phyloP scores from a whole-genome alignment of 2,888 invertebrate species.

The Monochamus alternatus region DNA sequence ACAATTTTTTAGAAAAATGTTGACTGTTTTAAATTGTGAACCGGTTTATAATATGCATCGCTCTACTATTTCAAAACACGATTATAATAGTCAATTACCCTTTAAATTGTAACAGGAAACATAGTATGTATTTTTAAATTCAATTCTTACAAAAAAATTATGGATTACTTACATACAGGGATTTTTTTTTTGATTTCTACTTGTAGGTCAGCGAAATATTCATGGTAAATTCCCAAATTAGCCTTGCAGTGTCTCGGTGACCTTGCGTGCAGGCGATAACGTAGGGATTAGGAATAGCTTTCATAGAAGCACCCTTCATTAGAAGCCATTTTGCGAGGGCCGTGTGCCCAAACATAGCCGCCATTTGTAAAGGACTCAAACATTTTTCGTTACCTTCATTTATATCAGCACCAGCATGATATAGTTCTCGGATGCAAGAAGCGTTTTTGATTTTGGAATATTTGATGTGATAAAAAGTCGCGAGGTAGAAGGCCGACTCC shows the following conservation, averaged over 20 bases:
- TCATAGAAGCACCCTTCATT: constrained; percentile 57
- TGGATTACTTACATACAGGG: too few species aligned
- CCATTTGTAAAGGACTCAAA: constrained; percentile 63
- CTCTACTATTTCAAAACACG: too few species aligned
- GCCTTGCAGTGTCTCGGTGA: constrained; percentile 51
- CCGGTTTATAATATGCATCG: too few species aligned
- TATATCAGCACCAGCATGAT: constrained; percentile 64
- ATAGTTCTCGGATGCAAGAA: constrained; percentile 62
- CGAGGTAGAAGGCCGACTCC: constrained; percentile 64
- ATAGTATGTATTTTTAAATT: too few species aligned
- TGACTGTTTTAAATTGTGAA: too few species aligned
- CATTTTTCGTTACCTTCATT: constrained; percentile 61
- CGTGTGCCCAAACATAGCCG: constrained; percentile 64
- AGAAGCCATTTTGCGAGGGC: constrained; percentile 62
- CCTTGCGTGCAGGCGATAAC: constrained; percentile 57
- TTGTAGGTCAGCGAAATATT: constrained; percentile 36
- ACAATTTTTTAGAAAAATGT: too few species aligned
- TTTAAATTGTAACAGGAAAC: too few species aligned
- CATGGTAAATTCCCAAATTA: constrained; percentile 44
- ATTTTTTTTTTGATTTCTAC: background rate
- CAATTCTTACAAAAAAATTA: too few species aligned
- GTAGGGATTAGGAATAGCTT: constrained; percentile 57
- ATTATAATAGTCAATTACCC: too few species aligned
- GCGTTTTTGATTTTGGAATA: constrained; percentile 60
- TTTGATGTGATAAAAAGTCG: constrained; percentile 60